These are phyloP conservation scores for Papilio machaon DNA, from an alignment of 1,140 invertebrate species.

Conservation along the genomic window DNA sequence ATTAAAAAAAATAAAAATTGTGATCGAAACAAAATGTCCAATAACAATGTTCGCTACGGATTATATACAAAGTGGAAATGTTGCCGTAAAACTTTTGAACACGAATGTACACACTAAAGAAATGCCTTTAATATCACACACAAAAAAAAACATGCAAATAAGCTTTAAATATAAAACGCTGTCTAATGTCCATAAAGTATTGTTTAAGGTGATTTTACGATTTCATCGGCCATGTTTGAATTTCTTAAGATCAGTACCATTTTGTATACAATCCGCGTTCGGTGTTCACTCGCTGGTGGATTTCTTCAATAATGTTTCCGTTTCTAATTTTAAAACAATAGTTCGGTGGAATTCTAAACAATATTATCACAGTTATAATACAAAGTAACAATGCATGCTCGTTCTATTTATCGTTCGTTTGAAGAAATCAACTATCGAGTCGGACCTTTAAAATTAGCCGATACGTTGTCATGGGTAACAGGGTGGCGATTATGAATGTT, in stretches of 20 bases:
- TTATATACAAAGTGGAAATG: conserved; percentile 7
- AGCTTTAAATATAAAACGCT: not conserved
- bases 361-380: conserved; percentile 81
- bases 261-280: conserved; percentile 2
- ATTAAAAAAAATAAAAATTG: conserved; percentile 77
- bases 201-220: too few species aligned
- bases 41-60: conserved; percentile 37
- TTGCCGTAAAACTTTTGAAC: not conserved
- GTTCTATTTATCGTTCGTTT: conserved; percentile 64
- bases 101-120: not conserved
- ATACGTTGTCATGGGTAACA: conserved; percentile 50
- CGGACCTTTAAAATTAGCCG: conserved; percentile 44
- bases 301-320: conserved; percentile 67
- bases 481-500: conserved; percentile 35
- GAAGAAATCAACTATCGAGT: conserved; percentile 78
- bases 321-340: conserved; percentile 61
- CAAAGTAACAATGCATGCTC: conserved; percentile 70
- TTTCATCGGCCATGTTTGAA: not conserved
- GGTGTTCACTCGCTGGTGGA: conserved; percentile 65
- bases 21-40: conserved; percentile 69
- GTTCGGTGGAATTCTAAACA: conserved; percentile 80
- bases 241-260: not conserved
- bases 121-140: not conserved
- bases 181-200: not conserved
- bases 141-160: not conserved